Evolutionary conservation across 2,888 invertebrate species (phyloP).

Genomic region (Masnerella sp.): DNA sequence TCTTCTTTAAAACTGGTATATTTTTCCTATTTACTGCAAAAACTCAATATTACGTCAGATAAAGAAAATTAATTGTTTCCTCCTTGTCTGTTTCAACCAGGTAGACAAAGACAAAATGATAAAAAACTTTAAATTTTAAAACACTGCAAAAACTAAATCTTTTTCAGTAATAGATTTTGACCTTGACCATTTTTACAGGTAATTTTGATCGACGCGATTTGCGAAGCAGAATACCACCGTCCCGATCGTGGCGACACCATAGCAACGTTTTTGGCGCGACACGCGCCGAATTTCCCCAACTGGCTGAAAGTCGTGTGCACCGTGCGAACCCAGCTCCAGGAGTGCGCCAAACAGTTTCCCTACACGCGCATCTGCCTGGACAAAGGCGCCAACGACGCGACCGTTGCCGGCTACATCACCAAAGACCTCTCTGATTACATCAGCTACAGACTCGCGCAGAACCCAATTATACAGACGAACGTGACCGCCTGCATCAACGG

Average conservation of each 20-base stretch:
- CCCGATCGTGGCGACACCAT: conserved; percentile 97
- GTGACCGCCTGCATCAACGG: conserved; percentile 83
- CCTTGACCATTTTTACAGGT: too few relatives aligned
- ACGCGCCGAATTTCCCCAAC: conserved; percentile 87
- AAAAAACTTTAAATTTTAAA: too few relatives aligned
- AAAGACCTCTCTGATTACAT: conserved; percentile 94
- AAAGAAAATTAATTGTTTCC: too few relatives aligned
- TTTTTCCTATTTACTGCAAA: too few relatives aligned
- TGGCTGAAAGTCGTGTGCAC: conserved; percentile 96
- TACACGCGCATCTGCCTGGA: conserved; percentile 88
- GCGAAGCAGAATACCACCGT: conserved; percentile 97
- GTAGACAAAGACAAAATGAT: too few relatives aligned
- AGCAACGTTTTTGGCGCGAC: conserved; percentile 90
- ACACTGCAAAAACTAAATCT: too few relatives aligned
- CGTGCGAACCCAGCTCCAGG: conserved; percentile 89
- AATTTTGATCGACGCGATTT: conserved; percentile 93
- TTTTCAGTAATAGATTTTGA: too few relatives aligned
- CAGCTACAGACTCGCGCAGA: conserved; percentile 86
- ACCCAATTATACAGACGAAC: conserved; percentile 89
- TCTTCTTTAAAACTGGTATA: too few relatives aligned
- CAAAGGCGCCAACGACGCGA: conserved; percentile 81
- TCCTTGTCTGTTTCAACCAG: too few relatives aligned
- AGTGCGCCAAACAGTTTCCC: conserved; percentile 89
- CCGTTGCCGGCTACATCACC: conserved; percentile 81
- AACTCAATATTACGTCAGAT: too few relatives aligned